These are phyloP conservation scores for Cinclus mexicanus DNA, from an alignment of 2,113 vertebrate species.

Conservation along the genomic window DNA sequence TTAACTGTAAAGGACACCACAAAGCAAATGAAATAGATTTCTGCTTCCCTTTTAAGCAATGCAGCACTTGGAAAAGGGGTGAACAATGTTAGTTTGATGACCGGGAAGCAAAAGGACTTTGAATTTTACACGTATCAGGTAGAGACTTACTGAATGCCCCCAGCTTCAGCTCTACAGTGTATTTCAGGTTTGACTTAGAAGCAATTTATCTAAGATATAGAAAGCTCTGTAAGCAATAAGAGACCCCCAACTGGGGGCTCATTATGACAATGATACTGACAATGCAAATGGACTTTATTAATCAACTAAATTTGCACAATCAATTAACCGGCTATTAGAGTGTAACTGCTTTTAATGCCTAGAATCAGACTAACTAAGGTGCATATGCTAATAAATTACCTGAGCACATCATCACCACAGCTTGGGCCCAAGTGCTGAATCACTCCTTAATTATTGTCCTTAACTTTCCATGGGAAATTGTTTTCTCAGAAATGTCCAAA, in stretches of 20 bases:
- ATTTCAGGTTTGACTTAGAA: background rate
- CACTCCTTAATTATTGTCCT: background rate
- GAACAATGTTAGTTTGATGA: background rate
- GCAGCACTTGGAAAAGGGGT: background rate
- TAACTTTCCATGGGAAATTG: background rate
- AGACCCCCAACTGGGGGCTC: background rate
- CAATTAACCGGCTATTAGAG: background rate
- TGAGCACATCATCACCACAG: accelerated
- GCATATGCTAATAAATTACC: background rate
- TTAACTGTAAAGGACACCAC: background rate
- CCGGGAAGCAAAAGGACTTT: background rate
- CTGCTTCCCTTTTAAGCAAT: background rate
- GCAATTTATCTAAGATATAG: background rate
- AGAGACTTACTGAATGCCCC: background rate
- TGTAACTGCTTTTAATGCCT: background rate
- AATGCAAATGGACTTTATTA: background rate
- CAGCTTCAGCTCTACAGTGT: background rate
- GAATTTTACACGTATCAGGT: background rate
- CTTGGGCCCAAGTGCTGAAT: background rate
- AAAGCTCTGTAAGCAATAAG: background rate
- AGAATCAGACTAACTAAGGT: background rate
- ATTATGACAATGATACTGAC: background rate
- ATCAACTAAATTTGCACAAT: background rate
- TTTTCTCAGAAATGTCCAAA: background rate
- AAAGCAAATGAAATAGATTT: background rate